Evolutionary conservation across 2,888 invertebrate genomes (phyloP), one percentile per base, ranked within the genome.

Genomic region (Rhodophaea formosa): DNA sequence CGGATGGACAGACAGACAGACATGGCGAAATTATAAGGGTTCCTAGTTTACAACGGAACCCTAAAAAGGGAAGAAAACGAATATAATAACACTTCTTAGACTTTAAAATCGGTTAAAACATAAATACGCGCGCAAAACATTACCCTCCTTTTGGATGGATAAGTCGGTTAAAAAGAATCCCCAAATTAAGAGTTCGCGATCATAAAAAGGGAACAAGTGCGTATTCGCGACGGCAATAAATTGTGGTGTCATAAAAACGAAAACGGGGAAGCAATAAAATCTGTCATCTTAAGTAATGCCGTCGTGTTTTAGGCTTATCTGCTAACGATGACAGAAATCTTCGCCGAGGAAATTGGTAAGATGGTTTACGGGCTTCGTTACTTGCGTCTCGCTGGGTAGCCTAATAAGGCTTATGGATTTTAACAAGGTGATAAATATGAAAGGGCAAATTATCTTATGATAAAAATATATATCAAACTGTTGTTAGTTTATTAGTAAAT

Each of bases 231-330:
- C 61, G 47, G 71, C 72, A 67, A 84, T 83, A 84, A 82, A 84
- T 84, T 76, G 74, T 69, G 63, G 69, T 77, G 82, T 80, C 79
- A 80, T 82, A 84, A 84, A 84, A 84, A 80, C 71, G 73, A 78
- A 76, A 82, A 75, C 75, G 80, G 72, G 65, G 71, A 73, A 74
- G 82, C 76, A 82, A 84, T 85, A 84, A 85, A 84, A 84, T 82
- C 77, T 84, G 82, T 80, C 82, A 75, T 77, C 77, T 73, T 74
- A 79, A 78, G 81, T 81, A 82, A 81, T 78, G 70, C 69, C 75
- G 68, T 76, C 81, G 74, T 79, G 77, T 81, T 82, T 80, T 74
- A 75, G 74, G 71, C 79, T 83, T 83, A 82, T 81, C 82, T 77
- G 68, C 68, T 77, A 80, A 77, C 73, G 74, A 66, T 68, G 77